Evolutionary conservation across 2,113 vertebrate genomes (phyloP).

Genomic region (Regulus satrapa): DNA sequence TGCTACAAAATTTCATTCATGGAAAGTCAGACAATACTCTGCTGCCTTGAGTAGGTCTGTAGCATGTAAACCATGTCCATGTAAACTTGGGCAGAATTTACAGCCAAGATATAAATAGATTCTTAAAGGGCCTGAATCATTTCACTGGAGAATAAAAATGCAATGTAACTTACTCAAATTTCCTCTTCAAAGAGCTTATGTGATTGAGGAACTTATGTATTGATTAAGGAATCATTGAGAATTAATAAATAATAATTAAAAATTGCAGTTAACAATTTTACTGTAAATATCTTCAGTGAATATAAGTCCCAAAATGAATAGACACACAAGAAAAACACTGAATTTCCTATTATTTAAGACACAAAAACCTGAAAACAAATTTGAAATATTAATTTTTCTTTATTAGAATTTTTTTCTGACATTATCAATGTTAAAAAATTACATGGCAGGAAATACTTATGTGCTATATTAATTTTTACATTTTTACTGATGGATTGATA

Average conservation of each 20-base stretch:
- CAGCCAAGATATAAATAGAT: neutral
- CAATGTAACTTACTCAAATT: neutral
- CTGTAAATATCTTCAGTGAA: neutral
- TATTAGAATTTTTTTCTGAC: neutral
- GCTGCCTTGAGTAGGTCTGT: neutral
- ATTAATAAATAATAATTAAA: neutral
- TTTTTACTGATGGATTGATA: neutral
- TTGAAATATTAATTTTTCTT: neutral
- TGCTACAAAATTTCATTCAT: neutral
- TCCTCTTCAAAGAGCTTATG: neutral
- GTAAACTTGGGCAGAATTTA: neutral
- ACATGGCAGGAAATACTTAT: neutral
- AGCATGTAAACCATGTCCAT: neutral
- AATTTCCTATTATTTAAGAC: neutral
- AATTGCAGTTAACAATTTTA: neutral
- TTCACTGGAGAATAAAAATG: neutral
- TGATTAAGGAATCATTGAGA: neutral
- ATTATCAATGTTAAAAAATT: neutral
- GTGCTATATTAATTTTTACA: neutral
- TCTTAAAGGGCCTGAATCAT: neutral
- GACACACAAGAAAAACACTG: neutral
- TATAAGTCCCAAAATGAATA: neutral
- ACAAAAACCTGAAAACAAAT: rapidly evolving
- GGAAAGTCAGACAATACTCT: neutral
- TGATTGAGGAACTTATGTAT: too few species aligned